Conservation (phyloP, 1,140 invertebrate genomes). For the Diorhabda sublineata region DNA sequence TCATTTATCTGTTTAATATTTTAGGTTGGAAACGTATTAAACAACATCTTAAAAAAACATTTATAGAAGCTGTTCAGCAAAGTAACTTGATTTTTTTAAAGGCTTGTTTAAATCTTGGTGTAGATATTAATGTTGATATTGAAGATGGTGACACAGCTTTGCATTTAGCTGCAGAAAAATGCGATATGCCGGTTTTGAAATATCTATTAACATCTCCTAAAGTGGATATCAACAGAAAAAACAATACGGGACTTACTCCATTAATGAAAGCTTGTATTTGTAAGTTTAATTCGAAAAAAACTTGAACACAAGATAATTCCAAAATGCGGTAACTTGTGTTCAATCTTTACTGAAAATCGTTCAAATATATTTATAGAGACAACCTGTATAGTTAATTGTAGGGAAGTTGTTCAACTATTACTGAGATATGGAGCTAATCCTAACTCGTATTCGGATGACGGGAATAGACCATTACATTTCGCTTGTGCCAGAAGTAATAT, state of each 20-base stretch:
- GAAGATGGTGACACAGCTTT: neutral
- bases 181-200: neutral
- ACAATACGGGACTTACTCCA: neutral
- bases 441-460: neutral
- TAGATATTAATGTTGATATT: neutral
- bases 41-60: neutral
- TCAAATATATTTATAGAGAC: too few species aligned
- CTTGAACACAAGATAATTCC: too few species aligned
- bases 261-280: neutral
- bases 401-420: neutral
- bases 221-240: neutral
- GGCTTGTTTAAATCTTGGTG: neutral
- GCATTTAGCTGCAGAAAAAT: neutral
- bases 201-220: neutral
- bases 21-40: too few species aligned
- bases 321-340: too few species aligned
- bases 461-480: conserved; percentile 4
- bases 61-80: neutral
- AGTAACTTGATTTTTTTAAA: neutral
- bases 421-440: conserved; percentile 5
- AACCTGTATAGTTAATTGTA: neutral
- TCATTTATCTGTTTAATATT: too few species aligned
- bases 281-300: neutral
- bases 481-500: conserved; percentile 4
- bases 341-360: too few species aligned